Evolutionary conservation across 2,888 invertebrate genomes (phyloP).

Genomic region (Lymantria dispar): DNA sequence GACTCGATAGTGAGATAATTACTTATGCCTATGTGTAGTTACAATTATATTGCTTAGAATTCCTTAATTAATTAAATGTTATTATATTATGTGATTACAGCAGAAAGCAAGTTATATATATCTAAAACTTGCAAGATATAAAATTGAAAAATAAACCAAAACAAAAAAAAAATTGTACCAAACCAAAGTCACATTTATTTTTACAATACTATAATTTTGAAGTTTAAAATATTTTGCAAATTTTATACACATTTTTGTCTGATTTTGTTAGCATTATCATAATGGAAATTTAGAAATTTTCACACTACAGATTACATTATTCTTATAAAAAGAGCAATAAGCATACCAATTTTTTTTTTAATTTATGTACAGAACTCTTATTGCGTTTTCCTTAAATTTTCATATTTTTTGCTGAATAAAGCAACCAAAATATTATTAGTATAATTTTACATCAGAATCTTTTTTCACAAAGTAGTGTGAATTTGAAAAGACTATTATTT

Average conservation of each 20-base stretch:
- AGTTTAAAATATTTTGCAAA: constrained; percentile 24
- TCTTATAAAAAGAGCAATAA: constrained; percentile 57
- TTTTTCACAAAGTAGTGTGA: too few species aligned
- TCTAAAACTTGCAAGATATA: constrained; percentile 33
- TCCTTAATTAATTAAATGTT: constrained; percentile 43
- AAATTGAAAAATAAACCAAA: not conserved
- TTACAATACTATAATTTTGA: constrained; percentile 4
- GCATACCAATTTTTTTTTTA: constrained; percentile 72
- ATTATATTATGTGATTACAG: constrained; percentile 41
- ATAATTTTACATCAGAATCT: not conserved
- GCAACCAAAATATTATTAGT: not conserved
- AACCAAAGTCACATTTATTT: constrained; percentile 18
- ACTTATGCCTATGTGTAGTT: constrained; percentile 49
- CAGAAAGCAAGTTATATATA: constrained; percentile 37
- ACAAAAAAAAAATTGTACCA: constrained; percentile 12
- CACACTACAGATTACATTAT: constrained; percentile 61
- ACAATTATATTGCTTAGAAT: constrained; percentile 69
- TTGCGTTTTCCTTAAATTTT: constrained; percentile 36
- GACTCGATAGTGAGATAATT: constrained; percentile 45
- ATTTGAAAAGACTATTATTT: too few species aligned
- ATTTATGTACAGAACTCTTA: constrained; percentile 80
- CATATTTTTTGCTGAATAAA: constrained; percentile 35
- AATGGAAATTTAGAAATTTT: constrained; percentile 66
- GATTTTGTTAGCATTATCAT: constrained; percentile 31
- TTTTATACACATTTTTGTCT: constrained; percentile 26